Evolutionary conservation across 2,797 vertebrate species (phyloP), one percentile per base, ranked within the genome.

Genomic region (Phrynocephalus forsythii): DNA sequence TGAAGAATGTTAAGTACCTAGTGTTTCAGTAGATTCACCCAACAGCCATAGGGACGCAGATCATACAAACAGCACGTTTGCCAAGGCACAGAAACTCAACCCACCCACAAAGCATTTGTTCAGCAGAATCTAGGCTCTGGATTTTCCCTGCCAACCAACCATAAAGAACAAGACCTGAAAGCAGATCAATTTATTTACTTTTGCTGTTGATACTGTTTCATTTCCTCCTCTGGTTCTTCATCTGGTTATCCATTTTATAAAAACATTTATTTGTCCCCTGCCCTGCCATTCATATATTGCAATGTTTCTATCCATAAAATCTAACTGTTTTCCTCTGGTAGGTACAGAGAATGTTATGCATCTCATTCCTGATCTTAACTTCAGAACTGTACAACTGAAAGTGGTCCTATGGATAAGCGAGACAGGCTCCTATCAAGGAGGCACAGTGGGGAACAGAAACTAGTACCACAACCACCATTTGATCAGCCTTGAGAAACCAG

Each of bases 111-210:
- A 78, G 48, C 73, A 69, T 71, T 78, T 78, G 6, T 79, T 83
- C 26, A 87, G 66, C 66, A 79, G 78, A 75, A 20, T 16, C 38
- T 63, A 13, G 52, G 15, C 50, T 82, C 72, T 24, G 24, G 44
- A 20, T 72, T 84, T 88, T 52, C 68, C 56, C 77, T 84, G 71
- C n/a, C n/a, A 67, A 84, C 15, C 26, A 75, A 15, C 48, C 71
- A 81, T 22, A 78, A 0, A 71, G 50, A 60, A 79, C 3, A 78
- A 78, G 44, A 52, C 33, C 38, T 20, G 28, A 73, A 80, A 66
- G 5, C 60, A 63, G 60, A 63, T 63, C 60, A 63, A 20, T 63
- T 63, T 63, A 63, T 63, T 63, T 63, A 2, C 24, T 52, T 87
- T 3, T 86, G 79, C 52, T 75, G 38, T 33, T 75, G 33, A 28